Conservation (phyloP, 1,140 invertebrate genomes). For the Cotesia glomerata region DNA sequence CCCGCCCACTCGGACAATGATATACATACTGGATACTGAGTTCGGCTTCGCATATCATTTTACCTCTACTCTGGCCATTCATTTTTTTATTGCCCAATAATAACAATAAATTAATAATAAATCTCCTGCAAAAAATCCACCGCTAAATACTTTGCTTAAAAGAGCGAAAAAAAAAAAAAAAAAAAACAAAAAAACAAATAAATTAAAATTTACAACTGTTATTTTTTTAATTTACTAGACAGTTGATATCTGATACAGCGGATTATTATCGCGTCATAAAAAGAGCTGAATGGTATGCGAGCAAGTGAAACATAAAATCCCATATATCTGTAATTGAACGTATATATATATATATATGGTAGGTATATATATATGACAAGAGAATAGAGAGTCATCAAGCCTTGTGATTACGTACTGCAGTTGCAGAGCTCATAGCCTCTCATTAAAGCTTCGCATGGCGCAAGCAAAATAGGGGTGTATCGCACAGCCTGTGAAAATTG, state of each 20-base stretch:
- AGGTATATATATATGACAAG: neutral
- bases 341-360: neutral
- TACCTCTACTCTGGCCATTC: neutral
- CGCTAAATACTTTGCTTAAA: too few species aligned
- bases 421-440: slow-evolving; percentile 55
- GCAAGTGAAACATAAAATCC: neutral
- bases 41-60: neutral
- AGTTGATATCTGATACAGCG: too few species aligned
- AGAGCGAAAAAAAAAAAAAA: too few species aligned
- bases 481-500: slow-evolving; percentile 61
- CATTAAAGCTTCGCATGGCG: slow-evolving; percentile 61
- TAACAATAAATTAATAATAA: too few species aligned
- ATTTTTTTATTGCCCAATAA: too few species aligned
- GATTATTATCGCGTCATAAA: neutral
- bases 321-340: neutral
- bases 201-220: too few species aligned
- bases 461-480: slow-evolving; percentile 63
- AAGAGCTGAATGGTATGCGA: too few species aligned
- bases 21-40: slow-evolving; percentile 16
- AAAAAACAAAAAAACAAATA: too few species aligned
- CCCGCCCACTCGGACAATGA: slow-evolving; percentile 28
- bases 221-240: too few species aligned
- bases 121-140: too few species aligned
- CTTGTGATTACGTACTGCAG: slow-evolving; percentile 57
- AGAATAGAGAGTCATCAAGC: slow-evolving; percentile 41